phyloP scores from a whole-genome alignment of 2,888 invertebrate genomes.

The Cephus nigrinus region DNA sequence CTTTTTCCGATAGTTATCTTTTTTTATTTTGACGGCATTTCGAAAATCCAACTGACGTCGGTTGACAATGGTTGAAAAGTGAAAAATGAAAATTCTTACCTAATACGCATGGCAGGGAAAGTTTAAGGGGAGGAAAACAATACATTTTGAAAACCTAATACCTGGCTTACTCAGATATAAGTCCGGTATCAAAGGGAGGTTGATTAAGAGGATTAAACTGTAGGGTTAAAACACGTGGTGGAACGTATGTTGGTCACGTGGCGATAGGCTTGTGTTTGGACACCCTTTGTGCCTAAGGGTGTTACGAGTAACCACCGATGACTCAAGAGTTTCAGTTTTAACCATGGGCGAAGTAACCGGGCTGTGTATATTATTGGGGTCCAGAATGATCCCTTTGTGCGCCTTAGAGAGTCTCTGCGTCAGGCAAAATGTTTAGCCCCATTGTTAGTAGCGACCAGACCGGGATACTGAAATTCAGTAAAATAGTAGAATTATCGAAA shows the following conservation, averaged over 20 bases:
- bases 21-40: neutral
- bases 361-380: neutral
- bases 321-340: constrained; percentile 14
- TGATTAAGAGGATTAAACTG: constrained; percentile 40
- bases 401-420: neutral
- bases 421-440: neutral
- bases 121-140: constrained; percentile 26
- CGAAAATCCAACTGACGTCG: neutral
- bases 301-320: constrained; percentile 4
- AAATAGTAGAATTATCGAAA: neutral
- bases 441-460: neutral
- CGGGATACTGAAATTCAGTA: neutral
- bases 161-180: constrained; percentile 31
- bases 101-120: neutral
- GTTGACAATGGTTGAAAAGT: too few relatives aligned
- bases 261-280: constrained; percentile 4
- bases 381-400: neutral
- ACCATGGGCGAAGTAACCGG: neutral
- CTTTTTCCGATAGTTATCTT: neutral
- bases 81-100: too few relatives aligned
- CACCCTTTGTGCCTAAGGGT: neutral
- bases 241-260: constrained; percentile 24
- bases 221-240: constrained; percentile 15
- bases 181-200: constrained; percentile 30
- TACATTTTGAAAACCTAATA: constrained; percentile 25